Conservation (phyloP, 1,140 invertebrate species). For the Nomia melanderi region DNA sequence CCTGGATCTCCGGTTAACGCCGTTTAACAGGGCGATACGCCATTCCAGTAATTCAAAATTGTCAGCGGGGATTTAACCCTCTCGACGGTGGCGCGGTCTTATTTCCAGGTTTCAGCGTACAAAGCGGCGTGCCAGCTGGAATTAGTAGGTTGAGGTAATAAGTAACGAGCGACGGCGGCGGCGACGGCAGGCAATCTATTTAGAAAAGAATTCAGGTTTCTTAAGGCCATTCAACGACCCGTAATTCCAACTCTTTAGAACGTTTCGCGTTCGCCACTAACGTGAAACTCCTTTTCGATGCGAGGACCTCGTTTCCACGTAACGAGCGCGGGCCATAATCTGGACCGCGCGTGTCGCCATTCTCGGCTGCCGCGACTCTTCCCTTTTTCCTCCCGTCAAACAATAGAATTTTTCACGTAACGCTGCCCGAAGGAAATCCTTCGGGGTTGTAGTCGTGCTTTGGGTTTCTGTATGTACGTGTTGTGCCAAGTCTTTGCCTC, state of each 20-base stretch:
- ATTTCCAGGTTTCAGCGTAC: slow-evolving; percentile 41
- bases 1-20: too few relatives aligned
- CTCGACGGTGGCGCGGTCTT: slow-evolving; percentile 55
- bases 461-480: neutral
- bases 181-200: slow-evolving; percentile 70
- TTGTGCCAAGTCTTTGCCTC: neutral
- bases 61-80: slow-evolving; percentile 62
- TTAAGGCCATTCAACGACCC: slow-evolving; percentile 70
- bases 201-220: slow-evolving; percentile 74
- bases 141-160: slow-evolving; percentile 77
- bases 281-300: slow-evolving; percentile 58
- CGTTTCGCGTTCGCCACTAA: slow-evolving; percentile 53
- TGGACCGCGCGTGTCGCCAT: slow-evolving; percentile 41
- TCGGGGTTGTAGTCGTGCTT: neutral
- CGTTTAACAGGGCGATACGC: slow-evolving; percentile 10
- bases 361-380: slow-evolving; percentile 15
- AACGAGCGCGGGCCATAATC: slow-evolving; percentile 58
- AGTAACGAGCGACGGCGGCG: slow-evolving; percentile 64
- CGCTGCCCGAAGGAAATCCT: slow-evolving; percentile 13
- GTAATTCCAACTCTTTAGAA: slow-evolving; percentile 64
- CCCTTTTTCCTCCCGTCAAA: neutral
- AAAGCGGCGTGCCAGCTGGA: slow-evolving; percentile 48
- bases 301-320: slow-evolving; percentile 49
- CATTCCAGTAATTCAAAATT: slow-evolving; percentile 63
- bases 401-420: slow-evolving; percentile 21